phyloP scores from a whole-genome alignment of 1,140 invertebrate species.

The Drosophila mauritiana region DNA sequence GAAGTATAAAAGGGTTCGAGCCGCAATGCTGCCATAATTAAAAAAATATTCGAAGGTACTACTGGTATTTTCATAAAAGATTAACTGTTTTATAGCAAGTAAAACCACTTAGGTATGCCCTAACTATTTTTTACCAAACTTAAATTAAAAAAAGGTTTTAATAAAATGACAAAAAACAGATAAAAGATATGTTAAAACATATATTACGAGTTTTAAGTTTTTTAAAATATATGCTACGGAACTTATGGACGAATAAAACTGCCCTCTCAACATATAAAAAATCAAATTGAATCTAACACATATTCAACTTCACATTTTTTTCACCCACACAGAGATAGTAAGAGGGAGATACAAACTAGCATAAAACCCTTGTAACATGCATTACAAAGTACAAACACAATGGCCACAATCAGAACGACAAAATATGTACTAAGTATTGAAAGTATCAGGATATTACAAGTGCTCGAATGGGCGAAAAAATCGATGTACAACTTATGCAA shows the following conservation, averaged over 20 bases:
- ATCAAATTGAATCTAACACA: background rate
- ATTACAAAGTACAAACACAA: conserved; percentile 40
- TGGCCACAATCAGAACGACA: conserved; percentile 22
- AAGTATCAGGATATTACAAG: conserved; percentile 27
- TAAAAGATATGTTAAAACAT: background rate
- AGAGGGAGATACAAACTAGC: background rate
- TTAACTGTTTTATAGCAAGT: no score
- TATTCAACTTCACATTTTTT: background rate
- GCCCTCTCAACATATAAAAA: background rate
- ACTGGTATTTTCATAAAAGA: background rate
- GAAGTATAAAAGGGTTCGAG: no score
- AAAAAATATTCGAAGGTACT: background rate
- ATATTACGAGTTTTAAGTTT: background rate
- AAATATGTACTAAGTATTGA: conserved; percentile 22
- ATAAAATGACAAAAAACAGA: background rate
- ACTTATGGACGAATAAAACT: background rate
- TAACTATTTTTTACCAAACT: no score
- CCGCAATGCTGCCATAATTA: background rate
- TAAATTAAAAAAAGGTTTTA: no score
- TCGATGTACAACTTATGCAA: conserved; percentile 71
- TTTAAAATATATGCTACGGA: conserved; percentile 15
- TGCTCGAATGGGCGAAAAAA: conserved; percentile 32
- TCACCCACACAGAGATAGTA: conserved; percentile 11
- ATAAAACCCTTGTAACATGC: conserved; percentile 27
- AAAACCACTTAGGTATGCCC: no score